Evolutionary conservation across 1,140 invertebrate species (phyloP), one percentile per base, ranked within the genome.

Genomic region (Stratiolaelaps scimitus): DNA sequence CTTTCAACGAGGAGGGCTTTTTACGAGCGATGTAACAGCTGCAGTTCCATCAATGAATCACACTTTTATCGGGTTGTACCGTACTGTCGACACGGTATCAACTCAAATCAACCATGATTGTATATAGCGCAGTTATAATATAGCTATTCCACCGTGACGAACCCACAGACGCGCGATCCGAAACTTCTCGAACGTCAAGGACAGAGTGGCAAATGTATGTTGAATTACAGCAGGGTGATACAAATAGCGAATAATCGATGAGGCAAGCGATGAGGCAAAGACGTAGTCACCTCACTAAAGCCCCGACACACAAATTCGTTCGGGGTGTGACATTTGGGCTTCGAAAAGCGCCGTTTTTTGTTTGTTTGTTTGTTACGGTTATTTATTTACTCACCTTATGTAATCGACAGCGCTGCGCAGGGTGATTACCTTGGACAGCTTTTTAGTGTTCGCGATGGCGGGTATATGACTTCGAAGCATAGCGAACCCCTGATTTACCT

Each of bases 351-450:
- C 84, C 80, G 93, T 74, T 13, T 92, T 73, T 69, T 82, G 81
- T n/a, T n/a, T n/a, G n/a, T n/a, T n/a, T n/a, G n/a, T n/a, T n/a
- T n/a, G n/a, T n/a, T n/a, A n/a, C n/a, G n/a, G n/a, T n/a, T n/a
- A n/a, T n/a, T n/a, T n/a, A 73, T 92, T 86, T 30, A 95, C 77
- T 64, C 86, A 84, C 70, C 86, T 77, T 69, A 95, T 95, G 73
- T 95, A 95, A 71, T 92, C 89, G 0, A 93, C 89, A 7, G 90
- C 91, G 81, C 91, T 89, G 68, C 88, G 81, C 28, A 95, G 73
- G 0, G 90, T 95, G 75, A 94, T 89, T 17, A 93, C 90, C 79
- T 94, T 94, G 70, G 87, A 91, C 7, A 93, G 76, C 72, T 93
- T 89, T 73, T 92, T 92, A 67, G 79, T 66, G 83, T 86, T 70